Conservation (phyloP, 1,140 invertebrate genomes). For the Danaus melanippus region DNA sequence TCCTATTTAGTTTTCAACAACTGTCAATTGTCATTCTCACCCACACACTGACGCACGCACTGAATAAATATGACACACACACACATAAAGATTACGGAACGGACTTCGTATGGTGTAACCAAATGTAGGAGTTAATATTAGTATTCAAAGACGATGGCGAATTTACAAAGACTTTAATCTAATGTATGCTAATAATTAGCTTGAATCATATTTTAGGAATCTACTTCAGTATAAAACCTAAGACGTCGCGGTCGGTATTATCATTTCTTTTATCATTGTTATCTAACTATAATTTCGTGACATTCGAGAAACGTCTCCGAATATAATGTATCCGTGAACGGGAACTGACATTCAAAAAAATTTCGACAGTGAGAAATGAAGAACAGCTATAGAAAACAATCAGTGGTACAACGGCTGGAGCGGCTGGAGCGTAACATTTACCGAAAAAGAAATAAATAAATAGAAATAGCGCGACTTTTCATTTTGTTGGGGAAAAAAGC, state of each 20-base stretch:
- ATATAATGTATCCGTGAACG: constrained; percentile 14
- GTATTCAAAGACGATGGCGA: neutral
- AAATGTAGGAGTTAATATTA: too few species aligned
- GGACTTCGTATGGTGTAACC: too few species aligned
- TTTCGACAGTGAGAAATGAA: constrained; percentile 53
- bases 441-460: constrained; percentile 56
- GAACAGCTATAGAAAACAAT: constrained; percentile 45
- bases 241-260: too few species aligned
- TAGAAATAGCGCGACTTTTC: constrained; percentile 65
- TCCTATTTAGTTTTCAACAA: too few species aligned
- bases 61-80: constrained; percentile 18
- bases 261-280: too few species aligned
- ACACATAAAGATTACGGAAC: too few species aligned
- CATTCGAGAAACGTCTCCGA: neutral
- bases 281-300: too few species aligned
- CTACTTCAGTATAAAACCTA: too few species aligned
- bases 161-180: constrained; percentile 12
- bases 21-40: constrained; percentile 20
- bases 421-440: constrained; percentile 49
- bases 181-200: constrained; percentile 7
- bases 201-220: constrained; percentile 2
- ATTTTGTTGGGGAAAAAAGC: constrained; percentile 65
- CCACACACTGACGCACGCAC: constrained; percentile 23
- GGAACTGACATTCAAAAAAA: constrained; percentile 38
- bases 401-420: constrained; percentile 33